Evolutionary conservation across 2,113 vertebrate genomes (phyloP).

Genomic region (Athene noctua): DNA sequence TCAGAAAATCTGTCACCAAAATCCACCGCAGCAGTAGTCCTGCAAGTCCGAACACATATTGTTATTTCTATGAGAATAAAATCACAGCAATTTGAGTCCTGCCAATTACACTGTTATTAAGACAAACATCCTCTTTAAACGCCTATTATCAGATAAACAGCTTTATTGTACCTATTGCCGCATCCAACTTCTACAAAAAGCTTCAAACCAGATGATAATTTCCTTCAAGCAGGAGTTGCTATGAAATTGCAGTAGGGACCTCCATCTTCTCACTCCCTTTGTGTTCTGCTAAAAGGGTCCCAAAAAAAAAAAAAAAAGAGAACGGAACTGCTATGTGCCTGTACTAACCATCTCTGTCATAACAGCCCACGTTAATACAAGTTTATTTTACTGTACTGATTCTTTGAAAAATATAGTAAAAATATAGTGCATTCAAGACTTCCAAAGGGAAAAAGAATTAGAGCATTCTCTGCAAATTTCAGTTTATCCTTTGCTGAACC

Average conservation of each 20-base stretch:
- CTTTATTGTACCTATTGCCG: slow-evolving; percentile 43
- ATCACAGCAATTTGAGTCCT: slow-evolving; percentile 38
- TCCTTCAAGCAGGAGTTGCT: slow-evolving; percentile 58
- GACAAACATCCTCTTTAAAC: slow-evolving; percentile 60
- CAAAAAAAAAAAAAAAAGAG: neutral
- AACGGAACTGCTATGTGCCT: neutral
- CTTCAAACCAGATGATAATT: slow-evolving; percentile 11
- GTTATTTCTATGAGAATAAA: slow-evolving; percentile 63
- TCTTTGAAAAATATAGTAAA: neutral
- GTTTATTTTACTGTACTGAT: neutral
- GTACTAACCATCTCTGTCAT: neutral
- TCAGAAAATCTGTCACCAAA: slow-evolving; percentile 40
- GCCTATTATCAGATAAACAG: slow-evolving; percentile 42
- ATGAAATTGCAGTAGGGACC: slow-evolving; percentile 37
- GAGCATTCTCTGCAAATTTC: neutral
- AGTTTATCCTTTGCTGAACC: neutral
- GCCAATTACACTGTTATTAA: slow-evolving; percentile 60
- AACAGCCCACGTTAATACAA: neutral
- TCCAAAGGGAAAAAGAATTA: neutral
- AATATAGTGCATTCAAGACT: neutral
- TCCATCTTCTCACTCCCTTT: slow-evolving; percentile 42
- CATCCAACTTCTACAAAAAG: slow-evolving; percentile 10
- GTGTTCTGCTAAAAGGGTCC: neutral
- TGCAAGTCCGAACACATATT: slow-evolving; percentile 40
- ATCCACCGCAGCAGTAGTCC: slow-evolving; percentile 53